Conservation (phyloP, 2,113 vertebrate species). For the Eublepharis macularius region DNA sequence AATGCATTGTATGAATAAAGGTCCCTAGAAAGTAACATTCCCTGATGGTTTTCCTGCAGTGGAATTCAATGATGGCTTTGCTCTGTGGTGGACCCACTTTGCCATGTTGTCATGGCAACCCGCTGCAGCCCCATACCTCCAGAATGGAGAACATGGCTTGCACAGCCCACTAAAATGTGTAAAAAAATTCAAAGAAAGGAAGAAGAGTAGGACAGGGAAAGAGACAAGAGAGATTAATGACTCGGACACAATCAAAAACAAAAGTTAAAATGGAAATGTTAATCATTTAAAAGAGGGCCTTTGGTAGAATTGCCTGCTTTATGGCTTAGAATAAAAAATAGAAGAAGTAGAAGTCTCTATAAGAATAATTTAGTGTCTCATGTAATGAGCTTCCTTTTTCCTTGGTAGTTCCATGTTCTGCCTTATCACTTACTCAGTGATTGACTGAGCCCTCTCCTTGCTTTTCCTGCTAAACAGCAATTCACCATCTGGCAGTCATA, state of each 20-base stretch:
- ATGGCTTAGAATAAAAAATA: slow-evolving; percentile 64
- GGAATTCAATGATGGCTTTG: background rate
- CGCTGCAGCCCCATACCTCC: background rate
- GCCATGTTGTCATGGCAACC: background rate
- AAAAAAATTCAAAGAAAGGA: slow-evolving; percentile 38
- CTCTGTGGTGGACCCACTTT: background rate
- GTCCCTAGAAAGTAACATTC: background rate
- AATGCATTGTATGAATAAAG: background rate
- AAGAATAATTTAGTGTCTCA: slow-evolving; percentile 70
- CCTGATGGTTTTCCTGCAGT: background rate
- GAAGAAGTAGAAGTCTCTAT: slow-evolving; percentile 60
- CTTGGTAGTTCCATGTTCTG: slow-evolving; percentile 63
- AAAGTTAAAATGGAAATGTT: slow-evolving; percentile 73
- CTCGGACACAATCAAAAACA: slow-evolving; percentile 66
- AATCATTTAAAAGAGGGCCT: slow-evolving; percentile 68
- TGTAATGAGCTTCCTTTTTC: slow-evolving; percentile 69
- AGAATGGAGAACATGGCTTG: background rate
- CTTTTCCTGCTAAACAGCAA: slow-evolving; percentile 59
- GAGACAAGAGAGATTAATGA: slow-evolving; percentile 64
- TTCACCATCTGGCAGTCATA: slow-evolving; percentile 69
- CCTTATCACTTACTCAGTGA: slow-evolving; percentile 74
- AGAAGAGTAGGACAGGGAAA: slow-evolving; percentile 44
- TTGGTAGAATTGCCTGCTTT: slow-evolving; percentile 59
- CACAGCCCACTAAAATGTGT: rapidly evolving
- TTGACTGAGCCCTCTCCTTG: slow-evolving; percentile 62